Base-by-base conservation (phyloP, 2,113 vertebrate genomes). In the Pterocles orientalis region DNA sequence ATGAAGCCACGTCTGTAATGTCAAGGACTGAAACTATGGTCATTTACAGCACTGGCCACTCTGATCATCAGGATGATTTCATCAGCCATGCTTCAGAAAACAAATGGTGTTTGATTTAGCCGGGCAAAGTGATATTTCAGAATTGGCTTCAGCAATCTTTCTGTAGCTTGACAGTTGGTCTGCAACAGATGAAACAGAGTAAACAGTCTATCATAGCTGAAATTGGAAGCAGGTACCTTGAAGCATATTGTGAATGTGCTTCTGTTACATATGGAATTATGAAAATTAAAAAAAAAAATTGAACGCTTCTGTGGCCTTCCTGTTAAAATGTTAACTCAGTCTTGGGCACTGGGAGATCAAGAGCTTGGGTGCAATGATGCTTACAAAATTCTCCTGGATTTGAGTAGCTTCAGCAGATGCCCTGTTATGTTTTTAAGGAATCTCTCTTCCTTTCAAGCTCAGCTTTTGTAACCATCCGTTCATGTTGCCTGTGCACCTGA, bases 161-260 rank as follows among this genome's bases (percentile, higher is more conserved):
- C 65, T 70, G 56, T 84, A 79, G 50, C 68, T 86, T 94, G 60
- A 21, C 86, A 81, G 86, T 47, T 78, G 83, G 77, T 81, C 64
- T 86, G 83, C 72, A 75, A 26, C 76, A 75, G 47, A 56, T 64
- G 77, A 86, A 86, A 81, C 4, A 14, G 86, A 75, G 61, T 76
- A 60, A 95, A 73, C 50, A 73, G 53, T 76, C 82, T 77, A 78
- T 83, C 60, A 6, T 61, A 68, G 47, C 7, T 81, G 56, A 88
- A 93, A 92, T 81, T 95, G 69, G 92, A 96, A 91, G 82, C 92
- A 82, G 60, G 34, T 23, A 88, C 91, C 88, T 80, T 94, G 91
- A 92, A 92, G 72, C 77, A 14, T 91, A 64, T 66, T 76, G 75
- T 78, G 28, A 86, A 36, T 58, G 45, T 57, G 36, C 34, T 94